Percentiles rank a stretch among this genome's conserved stretches.
Conservation (phyloP, 2,113 vertebrate genomes). For the Xiphophorus couchianus region DNA sequence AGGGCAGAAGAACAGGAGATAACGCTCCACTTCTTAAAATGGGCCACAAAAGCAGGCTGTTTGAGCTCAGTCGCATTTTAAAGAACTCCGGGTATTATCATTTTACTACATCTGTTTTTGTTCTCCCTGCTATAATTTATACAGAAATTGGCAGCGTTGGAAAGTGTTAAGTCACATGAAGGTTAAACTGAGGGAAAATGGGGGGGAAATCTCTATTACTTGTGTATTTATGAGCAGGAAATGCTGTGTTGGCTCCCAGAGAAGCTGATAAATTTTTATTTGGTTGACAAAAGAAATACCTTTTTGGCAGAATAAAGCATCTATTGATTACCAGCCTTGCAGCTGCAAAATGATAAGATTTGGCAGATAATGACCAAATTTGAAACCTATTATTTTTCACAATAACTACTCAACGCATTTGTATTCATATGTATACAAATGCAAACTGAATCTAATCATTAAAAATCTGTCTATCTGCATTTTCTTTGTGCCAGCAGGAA, state of each 20-base stretch:
- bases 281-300: slow-evolving; percentile 65
- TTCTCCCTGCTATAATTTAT: slow-evolving; percentile 27
- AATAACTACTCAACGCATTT: slow-evolving; percentile 14
- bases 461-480: slow-evolving; percentile 47
- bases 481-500: slow-evolving; percentile 53
- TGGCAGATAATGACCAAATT: slow-evolving; percentile 49
- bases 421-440: slow-evolving; percentile 51
- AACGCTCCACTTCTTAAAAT: slow-evolving; percentile 58
- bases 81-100: slow-evolving; percentile 25
- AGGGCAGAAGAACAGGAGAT: slow-evolving; percentile 38
- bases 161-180: slow-evolving; percentile 43
- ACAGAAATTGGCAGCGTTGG: slow-evolving; percentile 21
- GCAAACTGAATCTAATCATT: slow-evolving; percentile 60
- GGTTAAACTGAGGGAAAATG: slow-evolving; percentile 48
- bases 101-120: slow-evolving; percentile 21
- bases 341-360: slow-evolving; percentile 63
- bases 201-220: slow-evolving; percentile 12
- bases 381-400: slow-evolving; percentile 46
- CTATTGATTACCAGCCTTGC: slow-evolving; percentile 41
- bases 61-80: slow-evolving; percentile 33
- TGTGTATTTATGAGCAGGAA: slow-evolving; percentile 39
- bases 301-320: slow-evolving; percentile 53
- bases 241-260: slow-evolving; percentile 63
- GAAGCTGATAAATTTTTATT: slow-evolving; percentile 51
- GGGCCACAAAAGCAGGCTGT: slow-evolving; percentile 56